phyloP scores from a whole-genome alignment of 2,797 vertebrate species.

The Rhinophrynus dorsalis region DNA sequence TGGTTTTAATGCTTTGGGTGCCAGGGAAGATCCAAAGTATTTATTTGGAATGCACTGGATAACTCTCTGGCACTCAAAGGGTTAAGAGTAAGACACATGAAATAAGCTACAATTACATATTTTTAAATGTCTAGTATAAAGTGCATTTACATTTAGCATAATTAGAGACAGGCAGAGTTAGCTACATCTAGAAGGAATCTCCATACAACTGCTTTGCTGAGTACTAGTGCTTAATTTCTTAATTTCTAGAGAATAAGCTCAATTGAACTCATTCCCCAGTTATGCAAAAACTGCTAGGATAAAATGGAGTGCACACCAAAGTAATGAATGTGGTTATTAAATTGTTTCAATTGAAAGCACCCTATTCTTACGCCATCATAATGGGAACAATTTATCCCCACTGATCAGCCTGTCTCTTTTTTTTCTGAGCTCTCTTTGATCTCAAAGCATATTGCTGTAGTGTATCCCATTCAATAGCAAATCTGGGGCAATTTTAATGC shows the following conservation, averaged over 20 bases:
- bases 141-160: constrained; percentile 88
- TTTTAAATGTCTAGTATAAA: constrained; percentile 66
- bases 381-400: constrained; percentile 99
- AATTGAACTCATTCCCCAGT: constrained; percentile 81
- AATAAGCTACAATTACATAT: constrained; percentile 58
- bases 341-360: constrained; percentile 99
- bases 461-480: constrained; percentile 99
- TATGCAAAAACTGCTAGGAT: constrained; percentile 80
- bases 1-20: no score
- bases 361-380: constrained; percentile 98
- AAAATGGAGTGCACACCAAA: constrained; percentile 87
- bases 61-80: no score
- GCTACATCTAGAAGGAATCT: constrained; percentile 85
- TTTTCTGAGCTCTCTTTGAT: constrained; percentile 97
- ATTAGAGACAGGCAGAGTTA: constrained; percentile 88
- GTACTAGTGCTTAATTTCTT: constrained; percentile 97
- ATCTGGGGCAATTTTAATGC: constrained; percentile 99
- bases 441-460: constrained; percentile 97
- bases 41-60: no score
- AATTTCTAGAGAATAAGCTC: constrained; percentile 89
- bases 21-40: no score
- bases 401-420: constrained; percentile 95
- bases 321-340: constrained; percentile 99
- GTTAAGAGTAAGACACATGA: constrained; percentile 59
- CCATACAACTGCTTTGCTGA: constrained; percentile 88